Evolutionary conservation across 2,888 invertebrate genomes (phyloP).

Genomic region (Poecilobothrus nobilitatus): DNA sequence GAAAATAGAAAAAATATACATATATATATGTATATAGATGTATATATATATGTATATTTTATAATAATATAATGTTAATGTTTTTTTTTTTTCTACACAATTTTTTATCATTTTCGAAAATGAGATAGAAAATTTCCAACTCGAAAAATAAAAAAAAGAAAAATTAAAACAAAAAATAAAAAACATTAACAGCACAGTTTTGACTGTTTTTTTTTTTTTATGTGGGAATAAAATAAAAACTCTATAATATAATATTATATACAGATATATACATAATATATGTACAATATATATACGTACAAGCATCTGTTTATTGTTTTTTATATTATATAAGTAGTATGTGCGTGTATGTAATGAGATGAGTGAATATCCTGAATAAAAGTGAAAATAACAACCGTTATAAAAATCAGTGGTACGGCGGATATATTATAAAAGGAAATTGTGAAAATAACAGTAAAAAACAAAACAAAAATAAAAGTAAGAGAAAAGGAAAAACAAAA

Average conservation of each 20-base stretch:
- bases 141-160: too few relatives aligned
- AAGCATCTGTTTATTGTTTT: too few relatives aligned
- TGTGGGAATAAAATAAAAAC: not conserved
- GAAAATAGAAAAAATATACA: too few relatives aligned
- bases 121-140: not conserved
- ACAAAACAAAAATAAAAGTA: not conserved
- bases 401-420: not conserved
- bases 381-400: slow-evolving; percentile 6
- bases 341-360: not conserved
- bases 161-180: too few relatives aligned
- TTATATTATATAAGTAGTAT: not conserved
- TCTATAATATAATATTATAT: too few relatives aligned
- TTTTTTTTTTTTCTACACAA: not conserved
- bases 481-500: not conserved
- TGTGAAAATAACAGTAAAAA: not conserved
- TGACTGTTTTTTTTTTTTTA: not conserved
- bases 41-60: too few relatives aligned
- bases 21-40: too few relatives aligned
- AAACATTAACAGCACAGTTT: not conserved
- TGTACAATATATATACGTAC: not conserved
- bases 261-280: not conserved
- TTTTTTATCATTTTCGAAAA: not conserved
- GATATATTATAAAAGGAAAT: not conserved
- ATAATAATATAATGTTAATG: too few relatives aligned
- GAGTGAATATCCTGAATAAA: not conserved